Evolutionary conservation across 1,140 invertebrate genomes (phyloP).

Genomic region (Drosophila aff.): DNA sequence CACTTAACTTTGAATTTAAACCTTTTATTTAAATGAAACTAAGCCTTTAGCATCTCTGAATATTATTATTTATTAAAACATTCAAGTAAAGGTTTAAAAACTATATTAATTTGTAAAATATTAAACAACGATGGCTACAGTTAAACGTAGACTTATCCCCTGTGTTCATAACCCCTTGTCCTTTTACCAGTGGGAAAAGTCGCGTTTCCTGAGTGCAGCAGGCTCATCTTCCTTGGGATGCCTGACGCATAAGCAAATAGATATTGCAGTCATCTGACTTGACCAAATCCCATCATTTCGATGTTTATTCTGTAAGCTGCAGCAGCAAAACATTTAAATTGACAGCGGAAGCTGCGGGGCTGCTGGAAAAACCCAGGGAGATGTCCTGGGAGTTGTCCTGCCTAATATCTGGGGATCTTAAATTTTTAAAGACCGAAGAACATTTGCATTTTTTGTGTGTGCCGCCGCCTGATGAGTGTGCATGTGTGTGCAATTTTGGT

Average conservation of each 20-base stretch:
- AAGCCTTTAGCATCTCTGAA: too few relatives aligned
- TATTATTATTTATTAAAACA: neutral
- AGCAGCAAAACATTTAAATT: constrained; percentile 45
- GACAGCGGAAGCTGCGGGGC: constrained; percentile 21
- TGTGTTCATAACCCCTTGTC: too few relatives aligned
- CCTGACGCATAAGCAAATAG: constrained; percentile 55
- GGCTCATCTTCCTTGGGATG: constrained; percentile 3
- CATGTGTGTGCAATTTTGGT: constrained; percentile 59
- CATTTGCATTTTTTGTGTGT: constrained; percentile 25
- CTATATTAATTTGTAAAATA: neutral
- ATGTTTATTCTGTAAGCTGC: constrained; percentile 53
- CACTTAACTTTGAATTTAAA: too few relatives aligned
- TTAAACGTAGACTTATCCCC: neutral
- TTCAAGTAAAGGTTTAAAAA: neutral
- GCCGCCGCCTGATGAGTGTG: constrained; percentile 15
- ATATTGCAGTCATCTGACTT: constrained; percentile 49
- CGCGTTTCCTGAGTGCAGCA: neutral
- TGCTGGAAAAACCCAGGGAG: neutral
- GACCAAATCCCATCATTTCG: constrained; percentile 50
- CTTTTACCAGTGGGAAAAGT: neutral
- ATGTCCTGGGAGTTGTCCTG: neutral
- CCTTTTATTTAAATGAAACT: neutral
- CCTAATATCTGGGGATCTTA: constrained; percentile 17
- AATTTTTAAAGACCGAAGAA: constrained; percentile 27
- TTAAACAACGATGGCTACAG: neutral